Base-by-base conservation (phyloP, 2,888 invertebrate species). In the Drosophila formosana region DNA sequence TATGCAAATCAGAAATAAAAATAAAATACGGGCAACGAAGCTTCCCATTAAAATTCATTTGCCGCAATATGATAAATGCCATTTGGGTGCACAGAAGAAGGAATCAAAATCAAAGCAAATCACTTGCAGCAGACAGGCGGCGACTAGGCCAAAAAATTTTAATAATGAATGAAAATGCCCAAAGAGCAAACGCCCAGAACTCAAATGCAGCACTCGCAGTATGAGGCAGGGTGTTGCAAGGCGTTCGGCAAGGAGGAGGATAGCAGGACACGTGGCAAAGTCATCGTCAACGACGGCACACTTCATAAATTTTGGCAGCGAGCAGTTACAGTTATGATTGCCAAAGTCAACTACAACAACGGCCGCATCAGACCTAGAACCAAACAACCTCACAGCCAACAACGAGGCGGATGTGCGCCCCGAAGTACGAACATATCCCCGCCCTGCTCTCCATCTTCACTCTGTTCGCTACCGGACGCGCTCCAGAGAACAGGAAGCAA, bases 271-370 rank as follows among this genome's bases (percentile, higher is more conserved):
- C 82, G 82, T 82, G 82, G 82, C 82, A 49, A 78, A 80, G 72
- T 78, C 77, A 70, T 82, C 84, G 78, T 85, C 81, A 79, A 81
- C 74, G 79, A 72, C 82, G 82, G 86, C 89, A 90, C 90, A 90
- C 90, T 90, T 90, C 91, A 90, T 90, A 90, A 89, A 90, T 90
- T 90, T 86, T 66, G 70, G 68, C 66, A 68, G 57, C 68, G 75
- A 78, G 82, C 89, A 90, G 90, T 89, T 88, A 89, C 90, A 88
- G 90, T 90, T 90, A 89, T 89, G 87, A 89, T 89, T 90, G 87
- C 82, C 78, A 81, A 81, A 81, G 87, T 83, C 81, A 85, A 77
- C 79, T 58, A 75, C 67, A 65, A 49, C 49, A 49, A 32, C 9
- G n/a, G 13, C 41, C 25, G 3, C 45, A 25, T 8, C 25, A 23